These are phyloP conservation scores for Alligator sinensis DNA, from an alignment of 2,113 vertebrate genomes.

Conservation along the genomic window DNA sequence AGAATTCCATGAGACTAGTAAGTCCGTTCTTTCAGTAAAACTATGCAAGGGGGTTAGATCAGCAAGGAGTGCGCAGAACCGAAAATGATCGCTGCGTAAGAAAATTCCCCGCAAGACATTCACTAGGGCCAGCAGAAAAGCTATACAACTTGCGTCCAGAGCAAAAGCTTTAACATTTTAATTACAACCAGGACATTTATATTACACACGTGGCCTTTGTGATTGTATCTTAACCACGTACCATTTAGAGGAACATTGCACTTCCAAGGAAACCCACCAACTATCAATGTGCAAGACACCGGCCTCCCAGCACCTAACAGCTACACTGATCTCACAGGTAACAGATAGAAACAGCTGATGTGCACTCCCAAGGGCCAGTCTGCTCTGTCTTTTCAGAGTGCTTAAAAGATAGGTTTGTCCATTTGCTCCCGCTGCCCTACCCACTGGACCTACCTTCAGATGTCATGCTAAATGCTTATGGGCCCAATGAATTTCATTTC, in stretches of 20 bases:
- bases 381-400: not conserved
- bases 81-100: too few species aligned
- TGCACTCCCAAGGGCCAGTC: not conserved
- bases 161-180: not conserved
- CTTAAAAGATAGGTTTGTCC: not conserved
- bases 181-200: not conserved
- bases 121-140: not conserved
- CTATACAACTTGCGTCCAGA: not conserved
- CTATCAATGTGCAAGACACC: not conserved
- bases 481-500: not conserved
- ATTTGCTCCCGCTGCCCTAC: not conserved
- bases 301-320: not conserved
- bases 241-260: not conserved
- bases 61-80: not conserved
- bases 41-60: accelerated
- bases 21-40: accelerated
- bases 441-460: not conserved
- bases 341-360: too few species aligned
- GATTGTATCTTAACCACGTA: not conserved
- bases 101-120: not conserved
- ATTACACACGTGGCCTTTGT: not conserved
- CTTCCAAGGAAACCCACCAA: not conserved
- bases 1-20: not conserved
- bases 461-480: not conserved
- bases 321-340: not conserved